Base-by-base conservation (phyloP, 2,888 invertebrate genomes). In the Orthonevra nobilis region DNA sequence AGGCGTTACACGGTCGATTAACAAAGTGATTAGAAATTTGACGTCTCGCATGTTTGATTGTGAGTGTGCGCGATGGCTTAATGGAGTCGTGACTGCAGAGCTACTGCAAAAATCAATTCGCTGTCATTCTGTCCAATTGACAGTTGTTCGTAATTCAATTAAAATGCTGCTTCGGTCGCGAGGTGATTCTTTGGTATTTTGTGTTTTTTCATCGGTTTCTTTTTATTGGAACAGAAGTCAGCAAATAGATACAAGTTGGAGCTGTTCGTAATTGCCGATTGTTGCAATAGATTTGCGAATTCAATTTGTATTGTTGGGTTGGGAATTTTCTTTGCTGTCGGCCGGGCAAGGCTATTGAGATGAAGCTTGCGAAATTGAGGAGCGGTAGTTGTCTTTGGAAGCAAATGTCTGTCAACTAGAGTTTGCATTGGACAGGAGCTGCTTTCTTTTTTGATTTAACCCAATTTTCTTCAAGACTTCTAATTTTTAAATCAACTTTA, bases 1-100 rank as follows among this genome's bases (percentile, higher is more conserved):
- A 68, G 58, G 54, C 34, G 66, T 79, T 79, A 73, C 56, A 72
- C 66, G 72, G 42, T 79, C 61, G 79, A 79, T 79, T 73, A 61
- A 48, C 66, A 66, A 32, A 73, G 9, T n/a, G 79, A 73, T 73
- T 73, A 68, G 72, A 61, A 48, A 28, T 36, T 48, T 66, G 73
- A 79, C 73, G 44, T 79, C 42, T 44, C 17, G 36, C 20, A 14
- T 42, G 26, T 69, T 52, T 46, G 40, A 46, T 60, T 70, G 70
- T 58, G 56, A 42, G 64, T 34, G 58, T 20, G 15, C 40, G 28
- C 38, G 42, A 14, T 3, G 34, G 48, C 66, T 73, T 73, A 73
- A 73, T 79, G 73, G 73, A 73, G 36, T 56, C 46, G 61, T 42
- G 77, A 60, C 54, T 66, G 52, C 14, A 56, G n/a, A n/a, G 73